Evolutionary conservation across 2,888 invertebrate genomes (phyloP).

Genomic region (Drosophila dives): DNA sequence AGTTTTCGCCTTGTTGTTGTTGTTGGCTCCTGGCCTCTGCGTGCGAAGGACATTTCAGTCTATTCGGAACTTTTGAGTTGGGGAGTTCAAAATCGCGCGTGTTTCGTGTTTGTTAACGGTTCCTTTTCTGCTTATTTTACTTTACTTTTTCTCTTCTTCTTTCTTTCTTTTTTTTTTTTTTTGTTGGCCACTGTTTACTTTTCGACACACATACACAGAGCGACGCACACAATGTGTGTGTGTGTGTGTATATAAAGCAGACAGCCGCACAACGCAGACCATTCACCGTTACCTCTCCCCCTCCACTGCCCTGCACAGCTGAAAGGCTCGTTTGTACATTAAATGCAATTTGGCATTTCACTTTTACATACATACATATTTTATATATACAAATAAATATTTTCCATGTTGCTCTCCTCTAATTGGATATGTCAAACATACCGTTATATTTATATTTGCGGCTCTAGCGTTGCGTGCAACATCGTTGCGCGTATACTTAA

Average conservation of each 20-base stretch:
- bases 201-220: conserved; percentile 11
- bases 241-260: conserved; percentile 14
- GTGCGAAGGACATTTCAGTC: conserved; percentile 79
- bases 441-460: neutral
- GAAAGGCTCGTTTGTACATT: conserved; percentile 20
- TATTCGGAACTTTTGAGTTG: conserved; percentile 81
- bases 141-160: neutral
- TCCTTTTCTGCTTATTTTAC: conserved; percentile 2
- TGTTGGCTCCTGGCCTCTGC: conserved; percentile 48
- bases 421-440: conserved; percentile 37
- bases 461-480: conserved; percentile 22
- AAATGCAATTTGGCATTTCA: conserved; percentile 23
- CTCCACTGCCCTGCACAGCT: neutral
- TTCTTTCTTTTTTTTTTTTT: neutral
- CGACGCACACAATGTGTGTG: neutral
- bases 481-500: conserved; percentile 69
- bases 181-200: conserved; percentile 22
- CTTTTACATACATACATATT: neutral
- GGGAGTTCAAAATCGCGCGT: conserved; percentile 75
- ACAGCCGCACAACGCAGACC: conserved; percentile 6
- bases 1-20: conserved; percentile 39
- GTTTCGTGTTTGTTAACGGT: conserved; percentile 56
- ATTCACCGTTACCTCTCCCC: neutral
- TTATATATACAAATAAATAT: neutral
- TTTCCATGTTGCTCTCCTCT: conserved; percentile 6